These are phyloP conservation scores for Hyposmocoma kahamanoa DNA, from an alignment of 1,140 invertebrate species.

Conservation along the genomic window DNA sequence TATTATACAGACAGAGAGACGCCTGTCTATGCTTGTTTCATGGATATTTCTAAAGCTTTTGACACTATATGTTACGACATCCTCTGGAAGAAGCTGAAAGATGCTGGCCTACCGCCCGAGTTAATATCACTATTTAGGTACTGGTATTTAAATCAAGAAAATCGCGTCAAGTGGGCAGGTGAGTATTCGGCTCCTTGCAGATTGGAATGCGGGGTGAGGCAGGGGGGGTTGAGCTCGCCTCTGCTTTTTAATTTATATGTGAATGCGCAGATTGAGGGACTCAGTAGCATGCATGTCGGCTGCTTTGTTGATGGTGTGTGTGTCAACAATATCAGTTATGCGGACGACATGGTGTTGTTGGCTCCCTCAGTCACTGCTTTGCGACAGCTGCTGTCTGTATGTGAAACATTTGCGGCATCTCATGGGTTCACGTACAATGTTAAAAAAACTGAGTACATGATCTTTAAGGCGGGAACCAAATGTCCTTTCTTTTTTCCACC, in stretches of 20 bases:
- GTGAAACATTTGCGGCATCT: too few species aligned
- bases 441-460: too few species aligned
- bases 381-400: too few species aligned
- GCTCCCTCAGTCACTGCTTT: too few species aligned
- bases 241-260: conserved; percentile 6
- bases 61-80: not conserved
- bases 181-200: not conserved
- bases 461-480: too few species aligned
- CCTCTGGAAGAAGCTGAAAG: conserved; percentile 3
- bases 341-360: too few species aligned
- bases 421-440: too few species aligned
- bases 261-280: too few species aligned
- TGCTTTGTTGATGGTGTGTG: too few species aligned
- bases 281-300: too few species aligned
- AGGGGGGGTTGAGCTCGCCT: conserved; percentile 5
- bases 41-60: not conserved
- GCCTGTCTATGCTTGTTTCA: not conserved
- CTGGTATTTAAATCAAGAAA: conserved; percentile 4
- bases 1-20: not conserved
- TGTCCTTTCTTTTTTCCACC: too few species aligned
- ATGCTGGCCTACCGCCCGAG: not conserved
- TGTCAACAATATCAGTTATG: too few species aligned
- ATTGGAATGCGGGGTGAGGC: conserved; percentile 1
- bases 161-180: not conserved
- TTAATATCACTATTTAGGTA: not conserved